A percentile compares a stretch with the other conserved stretches of the same genome.
Evolutionary conservation across 2,113 vertebrate genomes (phyloP).

Genomic region (Coreoperca whiteheadi): DNA sequence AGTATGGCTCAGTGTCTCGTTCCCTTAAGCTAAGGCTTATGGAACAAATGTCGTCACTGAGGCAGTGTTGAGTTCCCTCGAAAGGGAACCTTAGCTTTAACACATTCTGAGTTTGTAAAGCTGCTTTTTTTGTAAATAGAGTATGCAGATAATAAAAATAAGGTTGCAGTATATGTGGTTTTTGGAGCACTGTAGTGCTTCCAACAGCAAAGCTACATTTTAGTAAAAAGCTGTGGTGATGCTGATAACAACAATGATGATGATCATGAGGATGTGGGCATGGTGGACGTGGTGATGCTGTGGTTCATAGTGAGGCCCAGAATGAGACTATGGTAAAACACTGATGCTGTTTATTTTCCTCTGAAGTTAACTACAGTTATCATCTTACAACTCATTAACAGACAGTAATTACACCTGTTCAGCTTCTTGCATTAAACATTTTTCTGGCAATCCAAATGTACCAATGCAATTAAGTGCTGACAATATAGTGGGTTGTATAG

Average conservation of each 20-base stretch:
- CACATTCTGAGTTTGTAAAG: background rate
- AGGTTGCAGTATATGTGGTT: background rate
- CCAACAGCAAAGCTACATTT: background rate
- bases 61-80: too few species aligned
- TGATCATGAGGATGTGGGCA: background rate
- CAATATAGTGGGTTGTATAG: constrained; percentile 33
- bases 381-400: constrained; percentile 42
- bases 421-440: constrained; percentile 58
- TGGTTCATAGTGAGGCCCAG: background rate
- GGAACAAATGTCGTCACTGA: too few species aligned
- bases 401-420: constrained; percentile 53
- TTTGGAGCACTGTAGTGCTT: background rate
- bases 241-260: background rate
- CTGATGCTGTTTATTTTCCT: constrained; percentile 12
- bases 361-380: constrained; percentile 35
- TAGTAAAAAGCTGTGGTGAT: background rate
- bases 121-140: background rate
- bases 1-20: too few species aligned
- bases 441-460: constrained; percentile 45
- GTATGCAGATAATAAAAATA: background rate
- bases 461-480: constrained; percentile 47
- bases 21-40: too few species aligned
- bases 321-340: constrained; percentile 10
- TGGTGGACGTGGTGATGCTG: background rate
- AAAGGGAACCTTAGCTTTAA: too few species aligned